phyloP scores from a whole-genome alignment of 2,888 invertebrate genomes.

The Biston stratarius region DNA sequence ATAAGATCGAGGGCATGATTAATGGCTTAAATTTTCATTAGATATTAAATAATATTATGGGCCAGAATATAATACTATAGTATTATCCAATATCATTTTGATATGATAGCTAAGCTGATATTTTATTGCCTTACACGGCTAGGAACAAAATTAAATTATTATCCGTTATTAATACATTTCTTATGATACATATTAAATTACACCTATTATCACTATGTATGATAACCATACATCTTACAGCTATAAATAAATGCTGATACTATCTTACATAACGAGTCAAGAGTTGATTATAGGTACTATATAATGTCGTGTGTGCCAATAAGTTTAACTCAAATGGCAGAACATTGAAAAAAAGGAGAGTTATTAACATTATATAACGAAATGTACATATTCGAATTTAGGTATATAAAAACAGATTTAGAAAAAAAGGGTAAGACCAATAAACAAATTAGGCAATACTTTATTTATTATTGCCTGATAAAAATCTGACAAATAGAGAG shows the following conservation, averaged over 20 bases:
- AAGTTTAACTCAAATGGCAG: conserved; percentile 7
- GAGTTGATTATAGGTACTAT: conserved; percentile 7
- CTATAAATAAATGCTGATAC: conserved; percentile 43
- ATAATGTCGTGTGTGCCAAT: not conserved
- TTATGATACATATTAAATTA: conserved; percentile 22
- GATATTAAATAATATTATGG: not conserved
- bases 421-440: too few species aligned
- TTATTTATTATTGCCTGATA: too few species aligned
- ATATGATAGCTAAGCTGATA: conserved; percentile 31
- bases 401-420: too few species aligned
- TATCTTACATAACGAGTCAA: conserved; percentile 38
- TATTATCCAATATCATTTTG: not conserved
- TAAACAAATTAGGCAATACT: too few species aligned
- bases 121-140: conserved; percentile 41
- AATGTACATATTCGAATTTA: too few species aligned
- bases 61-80: conserved; percentile 2
- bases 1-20: too few species aligned
- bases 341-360: not conserved
- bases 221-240: conserved; percentile 36
- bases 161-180: conserved; percentile 33
- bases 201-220: conserved; percentile 46
- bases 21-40: too few species aligned
- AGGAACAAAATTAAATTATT: conserved; percentile 43
- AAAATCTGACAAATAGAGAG: too few species aligned
- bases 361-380: not conserved